Percentiles rank a stretch among this genome's conserved stretches.
Conservation (phyloP, 2,113 vertebrate species). For the Platysteira castanea region DNA sequence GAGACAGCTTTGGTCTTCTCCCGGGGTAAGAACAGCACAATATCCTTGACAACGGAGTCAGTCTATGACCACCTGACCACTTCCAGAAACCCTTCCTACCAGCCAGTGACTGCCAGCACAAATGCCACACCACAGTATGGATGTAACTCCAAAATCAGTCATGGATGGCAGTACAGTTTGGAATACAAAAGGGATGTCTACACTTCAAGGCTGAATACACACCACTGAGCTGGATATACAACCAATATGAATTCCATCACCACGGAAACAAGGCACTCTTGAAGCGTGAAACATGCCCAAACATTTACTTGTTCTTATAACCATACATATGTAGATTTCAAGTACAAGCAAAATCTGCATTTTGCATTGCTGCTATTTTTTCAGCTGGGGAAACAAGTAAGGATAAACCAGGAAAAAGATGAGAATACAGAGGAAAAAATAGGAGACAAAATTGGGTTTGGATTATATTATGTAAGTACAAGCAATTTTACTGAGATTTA, state of each 20-base stretch:
- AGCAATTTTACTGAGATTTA: not conserved
- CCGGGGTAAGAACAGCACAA: not conserved
- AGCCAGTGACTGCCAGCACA: not conserved
- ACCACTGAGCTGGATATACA: not conserved
- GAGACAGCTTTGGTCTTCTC: not conserved
- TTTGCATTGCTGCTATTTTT: not conserved
- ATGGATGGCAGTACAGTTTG: not conserved
- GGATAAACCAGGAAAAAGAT: not conserved
- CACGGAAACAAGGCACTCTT: not conserved
- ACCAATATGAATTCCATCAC: not conserved
- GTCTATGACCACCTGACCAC: not conserved
- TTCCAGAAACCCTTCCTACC: not conserved
- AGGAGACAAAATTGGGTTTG: not conserved
- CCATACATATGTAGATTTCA: not conserved
- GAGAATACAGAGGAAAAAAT: not conserved
- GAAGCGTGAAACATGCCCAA: not conserved
- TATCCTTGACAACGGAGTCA: not conserved
- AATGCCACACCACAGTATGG: not conserved
- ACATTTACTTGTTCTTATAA: not conserved
- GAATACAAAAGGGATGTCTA: not conserved
- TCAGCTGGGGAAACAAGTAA: not conserved
- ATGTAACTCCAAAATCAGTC: not conserved
- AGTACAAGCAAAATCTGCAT: not conserved
- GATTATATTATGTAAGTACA: not conserved
- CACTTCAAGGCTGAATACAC: not conserved